Evolutionary conservation across 2,113 vertebrate genomes (phyloP), one percentile per base, ranked within the genome.

Genomic region (Takifugu flavidus): DNA sequence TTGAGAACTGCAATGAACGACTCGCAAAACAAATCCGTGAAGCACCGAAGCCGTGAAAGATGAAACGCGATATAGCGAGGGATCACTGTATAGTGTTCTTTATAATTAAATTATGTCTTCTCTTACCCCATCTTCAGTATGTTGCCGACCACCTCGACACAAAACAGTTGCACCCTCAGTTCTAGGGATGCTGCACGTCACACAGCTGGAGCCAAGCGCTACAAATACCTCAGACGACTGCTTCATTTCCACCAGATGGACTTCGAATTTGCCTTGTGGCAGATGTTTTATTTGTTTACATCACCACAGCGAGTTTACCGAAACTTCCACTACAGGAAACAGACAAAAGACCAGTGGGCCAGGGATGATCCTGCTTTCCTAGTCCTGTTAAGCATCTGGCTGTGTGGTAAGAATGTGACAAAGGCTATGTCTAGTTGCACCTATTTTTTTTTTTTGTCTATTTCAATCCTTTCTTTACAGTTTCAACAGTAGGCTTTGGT

Each of bases 291-390:
- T 84, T 90, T 99, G 29, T 98, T 99, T 46, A 98, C 95, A 0
- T 98, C 96, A 0, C 97, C 97, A 0, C 97, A 99, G 89, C 92
- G 92, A 62, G 96, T 99, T 26, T 99, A 98, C 62, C 94, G 97
- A 67, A 99, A 99, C 87, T 99, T 99, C 45, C 97, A 99, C 80
- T 99, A 99, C 87, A 91, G 97, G 44, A 99, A 99, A 74, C 97
- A 99, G 88, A 99, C 96, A 0, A 99, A 99, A 84, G 96, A 99
- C 85, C 97, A 99, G 56, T 99, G 97, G 97, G 97, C 97, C 0
- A 86, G 97, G 54, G 97, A 99, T 5, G 97, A 99, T 76, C 97
- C 97, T 0, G 97, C 96, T 6, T 99, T 99, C 78, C 85, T 99
- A 29, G 95, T 96, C 0, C 86, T 99, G 10, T 92, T 99, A 78